Conservation (phyloP, 2,888 invertebrate species). For the Baronia brevicornis region DNA sequence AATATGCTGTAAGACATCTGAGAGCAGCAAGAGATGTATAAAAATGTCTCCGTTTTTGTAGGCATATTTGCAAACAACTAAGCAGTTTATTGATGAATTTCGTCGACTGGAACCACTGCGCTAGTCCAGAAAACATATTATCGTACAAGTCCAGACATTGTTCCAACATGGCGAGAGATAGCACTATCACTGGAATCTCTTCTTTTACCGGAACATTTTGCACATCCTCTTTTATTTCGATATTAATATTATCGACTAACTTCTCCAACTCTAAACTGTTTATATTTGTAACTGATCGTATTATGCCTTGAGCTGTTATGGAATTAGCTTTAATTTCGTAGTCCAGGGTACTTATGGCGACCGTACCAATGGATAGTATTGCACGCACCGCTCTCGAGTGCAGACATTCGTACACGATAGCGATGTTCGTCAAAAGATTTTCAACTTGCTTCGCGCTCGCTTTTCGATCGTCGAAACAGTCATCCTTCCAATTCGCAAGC, state of each 20-base stretch:
- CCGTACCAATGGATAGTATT: conserved; percentile 77
- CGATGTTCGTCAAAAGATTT: conserved; percentile 65
- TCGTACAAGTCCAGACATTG: conserved; percentile 68
- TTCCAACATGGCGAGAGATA: conserved; percentile 65
- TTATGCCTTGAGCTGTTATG: conserved; percentile 56
- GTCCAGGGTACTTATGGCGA: conserved; percentile 71
- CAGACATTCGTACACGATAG: conserved; percentile 74
- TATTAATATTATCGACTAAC: conserved; percentile 46
- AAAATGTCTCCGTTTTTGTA: conserved; percentile 68
- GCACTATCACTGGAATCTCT: conserved; percentile 54
- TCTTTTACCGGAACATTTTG: conserved; percentile 25
- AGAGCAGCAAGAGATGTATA: conserved; percentile 65
- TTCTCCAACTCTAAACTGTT: conserved; percentile 61
- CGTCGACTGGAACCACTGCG: conserved; percentile 75
- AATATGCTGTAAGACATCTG: conserved; percentile 75
- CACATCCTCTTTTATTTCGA: conserved; percentile 24
- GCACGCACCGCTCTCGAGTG: conserved; percentile 77
- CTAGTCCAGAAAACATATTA: conserved; percentile 67
- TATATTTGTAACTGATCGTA: conserved; percentile 62
- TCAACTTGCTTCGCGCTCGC: conserved; percentile 73
- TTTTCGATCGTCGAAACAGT: conserved; percentile 71
- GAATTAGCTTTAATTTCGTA: conserved; percentile 72
- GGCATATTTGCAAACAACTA: conserved; percentile 66
- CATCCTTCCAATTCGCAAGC: conserved; percentile 76
- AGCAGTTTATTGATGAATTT: conserved; percentile 75